Percentiles rank a stretch among this genome's conserved stretches.
These are phyloP conservation scores for Gymnoscopelus microlampas DNA, from an alignment of 2,797 vertebrate species.

Conservation along the genomic window DNA sequence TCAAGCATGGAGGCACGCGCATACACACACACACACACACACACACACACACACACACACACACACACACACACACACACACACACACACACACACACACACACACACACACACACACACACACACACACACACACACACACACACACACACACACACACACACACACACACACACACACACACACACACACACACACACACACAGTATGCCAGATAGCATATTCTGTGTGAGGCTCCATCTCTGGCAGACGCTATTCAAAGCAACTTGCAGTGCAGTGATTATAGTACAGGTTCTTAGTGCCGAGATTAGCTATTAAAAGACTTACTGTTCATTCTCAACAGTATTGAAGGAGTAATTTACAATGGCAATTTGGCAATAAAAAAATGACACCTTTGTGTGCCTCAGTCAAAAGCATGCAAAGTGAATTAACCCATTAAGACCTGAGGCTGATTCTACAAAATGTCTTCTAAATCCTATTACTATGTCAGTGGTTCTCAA, in stretches of 20 bases:
- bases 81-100: too few species aligned
- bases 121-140: too few species aligned
- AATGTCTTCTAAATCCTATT: too few species aligned
- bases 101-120: too few species aligned
- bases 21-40: slow-evolving; percentile 22
- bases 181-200: neutral
- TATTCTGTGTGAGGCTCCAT: slow-evolving; percentile 36
- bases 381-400: neutral
- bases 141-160: too few species aligned
- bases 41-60: slow-evolving; percentile 13
- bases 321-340: neutral
- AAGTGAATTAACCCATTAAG: too few species aligned
- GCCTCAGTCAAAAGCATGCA: slow-evolving; percentile 14
- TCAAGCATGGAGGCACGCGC: slow-evolving; percentile 31
- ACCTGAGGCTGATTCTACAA: too few species aligned
- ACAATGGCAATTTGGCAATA: slow-evolving; percentile 10
- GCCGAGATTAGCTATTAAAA: slow-evolving; percentile 1
- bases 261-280: neutral
- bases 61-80: too few species aligned
- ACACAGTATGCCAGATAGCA: slow-evolving; percentile 34
- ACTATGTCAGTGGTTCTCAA: too few species aligned
- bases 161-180: too few species aligned
- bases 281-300: neutral
- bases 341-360: neutral
- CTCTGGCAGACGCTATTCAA: slow-evolving; percentile 3